Evolutionary conservation across 2,113 vertebrate genomes (phyloP).

Genomic region (Tursiops truncatus): DNA sequence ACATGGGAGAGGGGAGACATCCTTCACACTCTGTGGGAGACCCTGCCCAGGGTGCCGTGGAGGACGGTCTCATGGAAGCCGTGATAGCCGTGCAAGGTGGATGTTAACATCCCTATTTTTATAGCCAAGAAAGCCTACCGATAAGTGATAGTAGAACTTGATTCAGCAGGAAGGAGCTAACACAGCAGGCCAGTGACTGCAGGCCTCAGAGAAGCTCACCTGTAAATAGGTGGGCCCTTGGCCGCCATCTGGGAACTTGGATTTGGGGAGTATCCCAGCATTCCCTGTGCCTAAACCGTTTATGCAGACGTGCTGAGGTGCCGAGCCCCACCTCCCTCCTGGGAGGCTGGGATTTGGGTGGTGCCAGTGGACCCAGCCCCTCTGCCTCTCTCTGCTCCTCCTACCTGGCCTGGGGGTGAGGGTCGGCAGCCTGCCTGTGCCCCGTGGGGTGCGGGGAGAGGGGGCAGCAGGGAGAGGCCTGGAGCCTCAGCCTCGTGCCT

Average conservation of each 20-base stretch:
- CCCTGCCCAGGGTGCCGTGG: neutral
- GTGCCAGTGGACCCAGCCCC: neutral
- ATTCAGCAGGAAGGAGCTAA: neutral
- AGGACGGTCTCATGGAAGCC: neutral
- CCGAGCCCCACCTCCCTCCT: neutral
- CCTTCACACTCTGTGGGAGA: too few species aligned
- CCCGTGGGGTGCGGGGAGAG: neutral
- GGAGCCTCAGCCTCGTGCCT: too few species aligned
- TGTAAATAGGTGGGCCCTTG: neutral
- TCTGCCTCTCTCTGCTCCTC: neutral
- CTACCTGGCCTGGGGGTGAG: neutral
- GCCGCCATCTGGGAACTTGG: neutral
- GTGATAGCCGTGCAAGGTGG: neutral
- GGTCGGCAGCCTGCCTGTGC: neutral
- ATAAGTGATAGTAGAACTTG: neutral
- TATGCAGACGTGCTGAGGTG: neutral
- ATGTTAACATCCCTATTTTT: neutral
- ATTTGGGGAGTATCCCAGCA: neutral
- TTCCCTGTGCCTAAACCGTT: neutral
- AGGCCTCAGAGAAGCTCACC: neutral
- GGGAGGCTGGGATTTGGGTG: neutral
- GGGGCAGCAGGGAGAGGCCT: too few species aligned
- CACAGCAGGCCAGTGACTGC: neutral
- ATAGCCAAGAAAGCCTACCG: neutral
- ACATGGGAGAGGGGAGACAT: neutral